Evolutionary conservation across 2,113 vertebrate genomes (phyloP).

Genomic region (Oreochromis aureus): DNA sequence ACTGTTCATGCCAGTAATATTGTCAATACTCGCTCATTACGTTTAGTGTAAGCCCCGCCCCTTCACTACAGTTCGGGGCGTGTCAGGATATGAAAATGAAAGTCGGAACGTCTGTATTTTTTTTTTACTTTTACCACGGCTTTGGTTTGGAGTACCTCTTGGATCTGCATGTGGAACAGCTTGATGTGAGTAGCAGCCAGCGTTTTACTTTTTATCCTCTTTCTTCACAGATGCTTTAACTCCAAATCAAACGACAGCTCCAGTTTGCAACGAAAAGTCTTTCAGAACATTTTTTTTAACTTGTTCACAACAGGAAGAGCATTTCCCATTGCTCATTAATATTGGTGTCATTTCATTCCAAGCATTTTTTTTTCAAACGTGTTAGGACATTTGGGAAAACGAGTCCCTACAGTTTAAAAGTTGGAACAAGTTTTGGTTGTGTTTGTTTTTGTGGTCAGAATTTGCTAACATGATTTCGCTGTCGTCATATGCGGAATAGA

Average conservation of each 20-base stretch:
- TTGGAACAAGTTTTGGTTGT: background rate
- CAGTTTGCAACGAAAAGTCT: background rate
- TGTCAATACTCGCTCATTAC: background rate
- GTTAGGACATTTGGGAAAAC: background rate
- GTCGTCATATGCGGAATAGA: background rate
- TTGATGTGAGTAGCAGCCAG: background rate
- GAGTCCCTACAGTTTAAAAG: background rate
- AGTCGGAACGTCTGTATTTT: accelerated
- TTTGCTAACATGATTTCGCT: background rate
- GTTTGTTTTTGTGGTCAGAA: background rate
- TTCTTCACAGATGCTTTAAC: background rate
- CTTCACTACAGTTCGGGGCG: accelerated
- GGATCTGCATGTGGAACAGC: background rate
- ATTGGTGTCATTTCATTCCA: background rate
- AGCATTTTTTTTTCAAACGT: background rate
- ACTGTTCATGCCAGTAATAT: background rate
- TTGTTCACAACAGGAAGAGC: background rate
- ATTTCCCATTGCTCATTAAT: background rate
- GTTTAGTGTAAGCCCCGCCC: background rate
- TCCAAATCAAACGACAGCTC: background rate
- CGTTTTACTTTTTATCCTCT: background rate
- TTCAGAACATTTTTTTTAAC: background rate
- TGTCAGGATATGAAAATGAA: background rate
- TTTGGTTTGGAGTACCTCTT: background rate
- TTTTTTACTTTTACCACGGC: background rate